phyloP scores from a whole-genome alignment of 2,797 vertebrate genomes.

The Momotus momota region DNA sequence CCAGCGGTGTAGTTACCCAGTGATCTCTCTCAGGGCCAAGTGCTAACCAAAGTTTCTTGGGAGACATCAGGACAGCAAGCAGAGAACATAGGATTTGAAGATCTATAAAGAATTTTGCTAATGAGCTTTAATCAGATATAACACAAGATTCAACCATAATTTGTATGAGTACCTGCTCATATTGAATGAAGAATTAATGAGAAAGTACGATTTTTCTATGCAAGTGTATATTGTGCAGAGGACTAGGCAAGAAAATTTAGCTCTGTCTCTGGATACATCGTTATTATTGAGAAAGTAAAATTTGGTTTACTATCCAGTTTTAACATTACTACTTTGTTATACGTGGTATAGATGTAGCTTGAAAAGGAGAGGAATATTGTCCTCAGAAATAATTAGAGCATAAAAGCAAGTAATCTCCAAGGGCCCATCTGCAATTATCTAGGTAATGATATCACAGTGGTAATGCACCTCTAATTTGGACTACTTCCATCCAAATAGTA shows the following conservation, averaged over 20 bases:
- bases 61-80: not conserved
- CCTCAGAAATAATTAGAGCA: constrained; percentile 53
- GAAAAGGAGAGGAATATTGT: not conserved
- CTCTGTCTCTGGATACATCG: not conserved
- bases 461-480: not conserved
- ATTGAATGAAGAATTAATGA: not conserved
- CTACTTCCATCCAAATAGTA: constrained; percentile 26
- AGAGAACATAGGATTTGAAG: not conserved
- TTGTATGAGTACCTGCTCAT: not conserved
- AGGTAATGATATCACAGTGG: not conserved
- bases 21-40: not conserved
- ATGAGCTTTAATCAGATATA: not conserved
- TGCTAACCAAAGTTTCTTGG: not conserved
- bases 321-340: not conserved
- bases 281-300: not conserved
- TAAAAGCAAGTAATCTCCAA: not conserved
- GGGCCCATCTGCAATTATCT: constrained; percentile 14
- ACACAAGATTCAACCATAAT: not conserved
- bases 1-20: not conserved
- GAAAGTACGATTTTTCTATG: not conserved
- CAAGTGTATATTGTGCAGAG: not conserved
- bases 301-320: not conserved
- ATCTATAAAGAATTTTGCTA: not conserved
- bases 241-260: not conserved
- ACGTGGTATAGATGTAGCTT: not conserved